Base-by-base conservation (phyloP, 2,888 invertebrate genomes). In the Archips xylosteana region DNA sequence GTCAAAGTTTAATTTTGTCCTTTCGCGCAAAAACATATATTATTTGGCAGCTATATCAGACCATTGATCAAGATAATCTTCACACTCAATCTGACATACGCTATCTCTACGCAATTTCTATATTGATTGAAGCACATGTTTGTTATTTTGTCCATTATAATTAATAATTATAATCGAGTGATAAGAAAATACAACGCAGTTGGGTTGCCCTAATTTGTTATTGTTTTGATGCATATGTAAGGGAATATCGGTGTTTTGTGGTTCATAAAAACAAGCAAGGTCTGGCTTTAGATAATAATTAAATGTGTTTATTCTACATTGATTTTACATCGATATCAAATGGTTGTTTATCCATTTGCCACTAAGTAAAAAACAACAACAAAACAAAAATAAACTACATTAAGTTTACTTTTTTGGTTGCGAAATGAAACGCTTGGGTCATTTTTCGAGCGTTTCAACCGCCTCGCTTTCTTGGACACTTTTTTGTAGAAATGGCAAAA, bases 31-130 rank as follows among this genome's bases (percentile, higher is more conserved):
- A 39, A 12, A 34, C 36, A 32, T 32, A 15, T n/a, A n/a, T 39
- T 60, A 57, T 65, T 66, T 70, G 57, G 45, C 64, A 64, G 23
- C n/a, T 6, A 12, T 57, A 49, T 71, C 45, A 45, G 23, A 4
- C 12, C 49, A 70, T 70, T 49, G 34, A 63, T 70, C 23, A 64
- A 47, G 51, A 36, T 70, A 23, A 64, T 71, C 49, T 60, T 42
- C 6, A 39, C 12, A n/a, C 39, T 57, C 63, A 36, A 70, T 70
- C 57, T 59, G 57, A 45, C 42, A 67, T 23, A 4, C 8, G 8
- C 23, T n/a, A 34, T 69, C 47, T 47, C 47, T 23, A 23, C 13
- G 57, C 34, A 23, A 2, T 60, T 47, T 47, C 5, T n/a, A 1
- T 13, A 49, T 64, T 61, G 36, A 15, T 8, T 2, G 57, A 39